Conservation (phyloP, 2,797 vertebrate genomes). For the Apogon talboti region DNA sequence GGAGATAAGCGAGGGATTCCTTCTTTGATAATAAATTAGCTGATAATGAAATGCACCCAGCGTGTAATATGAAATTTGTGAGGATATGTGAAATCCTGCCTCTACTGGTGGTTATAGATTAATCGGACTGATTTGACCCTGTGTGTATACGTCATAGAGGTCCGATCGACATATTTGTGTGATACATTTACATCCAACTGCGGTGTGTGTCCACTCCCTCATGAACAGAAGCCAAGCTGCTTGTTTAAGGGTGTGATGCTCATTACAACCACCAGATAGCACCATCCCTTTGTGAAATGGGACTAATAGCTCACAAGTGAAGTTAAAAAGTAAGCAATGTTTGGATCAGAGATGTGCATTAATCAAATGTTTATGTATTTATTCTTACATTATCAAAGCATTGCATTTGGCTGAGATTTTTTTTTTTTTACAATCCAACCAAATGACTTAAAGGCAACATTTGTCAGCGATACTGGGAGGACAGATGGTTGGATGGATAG, state of each 20-base stretch:
- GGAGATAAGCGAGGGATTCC: not conserved
- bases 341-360: too few relatives aligned
- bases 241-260: slow-evolving; percentile 28
- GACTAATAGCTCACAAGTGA: not conserved
- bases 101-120: not conserved
- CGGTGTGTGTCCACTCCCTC: not conserved
- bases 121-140: slow-evolving; percentile 2
- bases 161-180: not conserved
- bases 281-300: slow-evolving; percentile 26
- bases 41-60: not conserved
- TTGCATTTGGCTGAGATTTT: not conserved
- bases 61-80: not conserved
- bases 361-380: not conserved
- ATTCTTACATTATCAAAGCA: not conserved
- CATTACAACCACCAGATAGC: slow-evolving; percentile 65
- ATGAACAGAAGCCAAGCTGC: not conserved
- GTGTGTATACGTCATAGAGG: too few relatives aligned
- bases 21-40: not conserved
- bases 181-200: not conserved
- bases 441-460: not conserved
- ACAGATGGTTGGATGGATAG: not conserved
- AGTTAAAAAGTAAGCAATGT: too few relatives aligned
- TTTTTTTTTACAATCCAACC: not conserved
- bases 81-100: not conserved
- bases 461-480: not conserved